Evolutionary conservation across 2,797 vertebrate genomes (phyloP).

Genomic region (Oceanodroma leucorhoa): DNA sequence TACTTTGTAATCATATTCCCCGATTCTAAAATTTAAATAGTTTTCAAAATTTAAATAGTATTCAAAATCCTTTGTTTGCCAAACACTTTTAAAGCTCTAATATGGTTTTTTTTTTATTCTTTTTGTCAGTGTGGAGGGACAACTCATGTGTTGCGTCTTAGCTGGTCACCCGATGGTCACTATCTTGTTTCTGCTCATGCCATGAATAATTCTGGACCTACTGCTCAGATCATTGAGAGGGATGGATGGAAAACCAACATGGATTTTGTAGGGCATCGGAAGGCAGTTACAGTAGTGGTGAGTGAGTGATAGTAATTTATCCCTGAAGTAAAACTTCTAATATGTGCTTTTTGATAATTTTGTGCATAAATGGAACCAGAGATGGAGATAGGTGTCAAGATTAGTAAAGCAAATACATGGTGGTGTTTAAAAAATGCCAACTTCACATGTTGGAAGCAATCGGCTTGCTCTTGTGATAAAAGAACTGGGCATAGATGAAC

Average conservation of each 20-base stretch:
- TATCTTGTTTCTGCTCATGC: slow-evolving; percentile 98
- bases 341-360: background rate
- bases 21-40: background rate
- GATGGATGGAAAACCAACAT: slow-evolving; percentile 99
- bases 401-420: background rate
- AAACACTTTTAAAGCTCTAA: background rate
- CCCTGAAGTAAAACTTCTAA: background rate
- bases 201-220: slow-evolving; percentile 99
- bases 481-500: background rate
- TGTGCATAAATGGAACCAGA: background rate
- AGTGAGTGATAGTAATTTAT: slow-evolving; percentile 41
- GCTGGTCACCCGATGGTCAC: slow-evolving; percentile 98
- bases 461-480: background rate
- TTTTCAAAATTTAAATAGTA: background rate
- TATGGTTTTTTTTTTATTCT: background rate
- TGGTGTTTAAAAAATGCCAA: background rate
- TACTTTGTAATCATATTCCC: background rate
- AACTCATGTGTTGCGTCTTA: slow-evolving; percentile 93
- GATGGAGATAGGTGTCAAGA: background rate
- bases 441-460: background rate
- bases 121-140: slow-evolving; percentile 91
- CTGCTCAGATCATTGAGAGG: slow-evolving; percentile 96
- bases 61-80: background rate
- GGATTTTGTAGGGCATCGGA: slow-evolving; percentile 98
- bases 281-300: slow-evolving; percentile 98